Conservation (phyloP, 2,797 vertebrate genomes). For the Xiphophorus birchmanni region DNA sequence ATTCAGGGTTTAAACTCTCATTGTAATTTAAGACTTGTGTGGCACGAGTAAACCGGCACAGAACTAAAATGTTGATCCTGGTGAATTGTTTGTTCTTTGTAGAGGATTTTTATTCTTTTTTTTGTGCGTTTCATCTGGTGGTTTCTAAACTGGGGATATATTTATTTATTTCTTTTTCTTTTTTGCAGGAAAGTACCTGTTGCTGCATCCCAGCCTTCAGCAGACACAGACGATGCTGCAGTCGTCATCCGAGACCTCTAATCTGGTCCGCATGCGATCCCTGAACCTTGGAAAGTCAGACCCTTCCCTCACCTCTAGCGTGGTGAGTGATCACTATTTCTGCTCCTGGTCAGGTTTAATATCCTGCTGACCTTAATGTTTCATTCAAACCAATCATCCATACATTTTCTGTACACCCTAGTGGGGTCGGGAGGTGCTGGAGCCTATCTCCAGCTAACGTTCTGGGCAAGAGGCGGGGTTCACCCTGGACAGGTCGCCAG, state of each 20-base stretch:
- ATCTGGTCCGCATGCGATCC: conserved; percentile 92
- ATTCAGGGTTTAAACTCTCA: background rate
- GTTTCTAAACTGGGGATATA: background rate
- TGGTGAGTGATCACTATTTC: conserved; percentile 82
- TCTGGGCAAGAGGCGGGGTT: too few relatives aligned
- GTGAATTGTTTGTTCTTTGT: background rate
- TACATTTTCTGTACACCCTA: too few relatives aligned
- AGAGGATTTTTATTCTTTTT: background rate
- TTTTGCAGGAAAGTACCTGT: conserved; percentile 90
- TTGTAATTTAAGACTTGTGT: background rate
- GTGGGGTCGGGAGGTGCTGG: too few relatives aligned
- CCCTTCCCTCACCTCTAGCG: conserved; percentile 89
- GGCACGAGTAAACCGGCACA: background rate
- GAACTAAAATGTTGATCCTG: background rate
- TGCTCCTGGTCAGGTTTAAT: background rate
- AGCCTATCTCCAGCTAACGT: too few relatives aligned
- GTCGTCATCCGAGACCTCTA: conserved; percentile 83
- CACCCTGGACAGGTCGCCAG: too few relatives aligned
- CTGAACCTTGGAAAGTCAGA: conserved; percentile 93
- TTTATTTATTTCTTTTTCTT: background rate
- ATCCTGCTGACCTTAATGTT: background rate
- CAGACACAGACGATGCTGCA: conserved; percentile 75
- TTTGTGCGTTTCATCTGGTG: background rate
- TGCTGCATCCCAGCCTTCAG: conserved; percentile 80
- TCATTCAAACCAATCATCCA: background rate